phyloP scores from a whole-genome alignment of 2,888 invertebrate genomes.

The Sinohyriopsis cumingii region DNA sequence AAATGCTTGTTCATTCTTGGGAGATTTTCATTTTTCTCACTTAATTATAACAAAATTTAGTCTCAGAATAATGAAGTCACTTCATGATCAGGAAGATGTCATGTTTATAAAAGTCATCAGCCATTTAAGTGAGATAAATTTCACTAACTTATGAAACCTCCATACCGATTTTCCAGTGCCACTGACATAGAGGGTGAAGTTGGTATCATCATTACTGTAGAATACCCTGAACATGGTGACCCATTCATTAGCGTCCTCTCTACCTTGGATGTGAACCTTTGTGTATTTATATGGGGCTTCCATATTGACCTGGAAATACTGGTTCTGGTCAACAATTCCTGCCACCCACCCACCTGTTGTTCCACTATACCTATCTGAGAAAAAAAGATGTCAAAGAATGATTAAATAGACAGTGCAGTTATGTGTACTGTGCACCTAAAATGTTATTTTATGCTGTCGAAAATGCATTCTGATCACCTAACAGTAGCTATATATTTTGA shows the following conservation, averaged over 20 bases:
- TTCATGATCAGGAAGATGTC: background rate
- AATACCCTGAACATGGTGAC: slow-evolving; percentile 48
- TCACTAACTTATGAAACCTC: too few relatives aligned
- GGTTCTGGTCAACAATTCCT: slow-evolving; percentile 45
- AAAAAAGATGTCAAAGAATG: background rate
- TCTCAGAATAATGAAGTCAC: too few relatives aligned
- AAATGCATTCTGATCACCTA: too few relatives aligned
- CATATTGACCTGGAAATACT: slow-evolving; percentile 58
- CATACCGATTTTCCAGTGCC: slow-evolving; percentile 30
- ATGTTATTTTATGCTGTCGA: background rate
- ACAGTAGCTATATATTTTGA: too few relatives aligned
- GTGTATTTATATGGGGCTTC: slow-evolving; percentile 44
- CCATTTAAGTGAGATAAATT: too few relatives aligned
- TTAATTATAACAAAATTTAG: too few relatives aligned
- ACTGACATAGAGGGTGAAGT: slow-evolving; percentile 30
- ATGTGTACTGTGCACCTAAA: too few relatives aligned
- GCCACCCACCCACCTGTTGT: slow-evolving; percentile 65
- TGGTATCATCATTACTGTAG: slow-evolving; percentile 36
- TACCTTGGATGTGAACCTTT: slow-evolving; percentile 60
- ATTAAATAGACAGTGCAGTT: too few relatives aligned
- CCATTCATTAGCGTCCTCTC: slow-evolving; percentile 48
- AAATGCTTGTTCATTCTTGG: too few relatives aligned
- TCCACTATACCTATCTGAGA: slow-evolving; percentile 41
- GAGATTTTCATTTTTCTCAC: too few relatives aligned
- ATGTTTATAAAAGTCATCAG: background rate